A percentile compares a stretch with the other conserved stretches of the same genome.
Conservation (phyloP, 2,113 vertebrate species). For the Raja brachyura region DNA sequence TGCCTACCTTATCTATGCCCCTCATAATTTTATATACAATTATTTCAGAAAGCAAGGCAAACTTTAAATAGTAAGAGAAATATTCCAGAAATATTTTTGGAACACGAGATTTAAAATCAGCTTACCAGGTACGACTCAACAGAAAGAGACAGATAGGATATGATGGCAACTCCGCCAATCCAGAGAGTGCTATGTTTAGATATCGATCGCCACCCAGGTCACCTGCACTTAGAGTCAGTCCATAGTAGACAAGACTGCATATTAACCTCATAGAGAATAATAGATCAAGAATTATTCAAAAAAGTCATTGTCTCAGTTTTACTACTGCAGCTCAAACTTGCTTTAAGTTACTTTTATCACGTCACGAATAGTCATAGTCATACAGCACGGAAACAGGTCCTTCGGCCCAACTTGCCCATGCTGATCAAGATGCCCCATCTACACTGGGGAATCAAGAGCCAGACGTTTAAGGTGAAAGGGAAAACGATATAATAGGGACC, state of each 20-base stretch:
- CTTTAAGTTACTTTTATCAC: neutral
- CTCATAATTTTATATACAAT: too few species aligned
- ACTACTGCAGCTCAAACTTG: neutral
- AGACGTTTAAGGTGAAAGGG: too few species aligned
- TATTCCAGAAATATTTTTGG: neutral
- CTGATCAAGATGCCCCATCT: too few species aligned
- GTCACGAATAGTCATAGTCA: neutral
- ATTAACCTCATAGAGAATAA: constrained; percentile 60
- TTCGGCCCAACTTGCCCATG: too few species aligned
- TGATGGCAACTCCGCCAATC: constrained; percentile 66
- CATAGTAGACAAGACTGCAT: constrained; percentile 73
- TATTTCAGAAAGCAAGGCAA: neutral
- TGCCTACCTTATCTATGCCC: too few species aligned
- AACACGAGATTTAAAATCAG: constrained; percentile 22
- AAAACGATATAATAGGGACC: too few species aligned
- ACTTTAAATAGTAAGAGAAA: neutral
- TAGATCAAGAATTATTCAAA: neutral
- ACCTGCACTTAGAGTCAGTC: constrained; percentile 65
- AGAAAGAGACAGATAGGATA: constrained; percentile 70
- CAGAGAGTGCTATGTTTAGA: constrained; percentile 66
- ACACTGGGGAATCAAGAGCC: too few species aligned
- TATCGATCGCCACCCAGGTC: constrained; percentile 65
- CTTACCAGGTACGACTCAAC: constrained; percentile 67
- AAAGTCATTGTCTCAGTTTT: neutral
- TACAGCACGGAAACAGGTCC: too few species aligned